Evolutionary conservation across 2,888 invertebrate genomes (phyloP).

Genomic region (Scaptomyza polygonia): DNA sequence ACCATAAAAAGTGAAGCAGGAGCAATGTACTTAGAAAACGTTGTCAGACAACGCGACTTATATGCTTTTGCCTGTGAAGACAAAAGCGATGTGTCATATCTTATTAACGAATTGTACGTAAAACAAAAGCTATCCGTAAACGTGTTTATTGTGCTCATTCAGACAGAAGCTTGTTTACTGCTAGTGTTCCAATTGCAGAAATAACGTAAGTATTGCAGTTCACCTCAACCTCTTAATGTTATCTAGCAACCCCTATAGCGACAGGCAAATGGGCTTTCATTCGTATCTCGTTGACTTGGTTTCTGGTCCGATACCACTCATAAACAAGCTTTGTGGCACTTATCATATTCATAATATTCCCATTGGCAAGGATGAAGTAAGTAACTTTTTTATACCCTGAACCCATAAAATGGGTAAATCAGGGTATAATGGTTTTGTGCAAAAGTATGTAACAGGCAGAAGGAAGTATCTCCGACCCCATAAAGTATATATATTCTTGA

Average conservation of each 20-base stretch:
- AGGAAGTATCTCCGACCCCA: no score
- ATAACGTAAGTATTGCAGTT: constrained; percentile 84
- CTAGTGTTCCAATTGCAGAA: constrained; percentile 85
- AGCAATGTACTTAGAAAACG: constrained; percentile 91
- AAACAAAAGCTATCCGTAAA: constrained; percentile 80
- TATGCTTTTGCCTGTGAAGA: constrained; percentile 94
- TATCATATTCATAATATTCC: constrained; percentile 89
- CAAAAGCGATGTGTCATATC: constrained; percentile 90
- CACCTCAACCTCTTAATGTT: background rate
- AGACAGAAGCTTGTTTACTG: constrained; percentile 80
- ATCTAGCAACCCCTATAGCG: background rate
- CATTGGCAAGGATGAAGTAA: constrained; percentile 88
- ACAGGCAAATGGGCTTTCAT: constrained; percentile 85
- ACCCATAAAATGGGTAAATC: no score
- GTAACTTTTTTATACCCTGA: no score
- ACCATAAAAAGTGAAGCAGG: constrained; percentile 85
- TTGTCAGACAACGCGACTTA: constrained; percentile 89
- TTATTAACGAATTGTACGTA: constrained; percentile 86
- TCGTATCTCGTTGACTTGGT: constrained; percentile 88
- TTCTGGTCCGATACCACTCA: constrained; percentile 88
- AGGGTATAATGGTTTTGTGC: no score
- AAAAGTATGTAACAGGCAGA: no score
- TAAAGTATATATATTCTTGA: no score
- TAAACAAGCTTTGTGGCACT: constrained; percentile 88
- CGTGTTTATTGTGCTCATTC: constrained; percentile 78